Conservation (phyloP, 2,113 vertebrate genomes). For the Cettia cetti region DNA sequence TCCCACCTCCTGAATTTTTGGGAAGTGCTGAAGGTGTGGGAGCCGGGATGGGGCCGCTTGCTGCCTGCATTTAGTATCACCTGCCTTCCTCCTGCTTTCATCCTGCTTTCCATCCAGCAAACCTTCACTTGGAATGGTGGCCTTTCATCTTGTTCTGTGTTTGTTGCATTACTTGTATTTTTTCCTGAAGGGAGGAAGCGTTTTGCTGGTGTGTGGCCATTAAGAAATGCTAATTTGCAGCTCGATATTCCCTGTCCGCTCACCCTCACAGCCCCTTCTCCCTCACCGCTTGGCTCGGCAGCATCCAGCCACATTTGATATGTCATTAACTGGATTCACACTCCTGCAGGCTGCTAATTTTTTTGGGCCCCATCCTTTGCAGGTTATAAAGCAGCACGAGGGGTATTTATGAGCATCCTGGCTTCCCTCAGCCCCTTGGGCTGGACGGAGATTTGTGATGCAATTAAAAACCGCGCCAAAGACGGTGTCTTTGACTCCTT, state of each 20-base stretch:
- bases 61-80: background rate
- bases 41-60: background rate
- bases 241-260: background rate
- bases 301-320: background rate
- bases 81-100: background rate
- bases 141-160: background rate
- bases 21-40: background rate
- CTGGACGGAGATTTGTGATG: background rate
- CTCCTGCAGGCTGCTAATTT: constrained; percentile 23
- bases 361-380: background rate
- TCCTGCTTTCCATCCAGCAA: background rate
- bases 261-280: background rate
- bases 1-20: background rate
- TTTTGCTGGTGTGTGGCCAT: background rate
- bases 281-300: background rate
- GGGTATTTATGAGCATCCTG: background rate
- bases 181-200: background rate
- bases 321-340: constrained; percentile 24
- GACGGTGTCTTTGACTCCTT: background rate
- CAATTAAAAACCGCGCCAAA: background rate
- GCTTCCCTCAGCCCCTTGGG: background rate
- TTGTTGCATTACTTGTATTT: background rate
- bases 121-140: background rate
- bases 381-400: background rate
- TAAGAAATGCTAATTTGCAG: constrained; percentile 40